Conservation (phyloP, 2,797 vertebrate species). For the Orestias chungarensis region DNA sequence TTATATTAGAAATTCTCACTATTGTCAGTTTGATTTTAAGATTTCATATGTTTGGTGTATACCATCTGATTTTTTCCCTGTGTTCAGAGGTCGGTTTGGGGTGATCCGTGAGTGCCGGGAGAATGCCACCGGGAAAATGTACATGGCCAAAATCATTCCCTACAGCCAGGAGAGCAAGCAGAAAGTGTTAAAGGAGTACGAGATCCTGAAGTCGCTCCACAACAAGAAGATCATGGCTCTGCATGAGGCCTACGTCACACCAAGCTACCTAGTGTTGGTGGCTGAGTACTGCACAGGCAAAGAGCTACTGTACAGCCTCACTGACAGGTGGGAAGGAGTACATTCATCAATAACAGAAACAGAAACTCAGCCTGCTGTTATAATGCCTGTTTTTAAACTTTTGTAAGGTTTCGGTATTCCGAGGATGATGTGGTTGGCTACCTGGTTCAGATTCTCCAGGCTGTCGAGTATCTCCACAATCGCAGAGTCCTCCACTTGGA, state of each 20-base stretch:
- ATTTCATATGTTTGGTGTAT: too few relatives aligned
- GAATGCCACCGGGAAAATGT: conserved; percentile 89
- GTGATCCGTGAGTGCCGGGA: conserved; percentile 92
- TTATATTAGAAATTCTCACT: too few relatives aligned
- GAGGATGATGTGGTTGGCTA: conserved; percentile 93
- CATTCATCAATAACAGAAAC: background rate
- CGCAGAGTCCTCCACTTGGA: conserved; percentile 90
- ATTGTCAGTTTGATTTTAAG: too few relatives aligned
- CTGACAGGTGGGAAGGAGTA: conserved; percentile 75
- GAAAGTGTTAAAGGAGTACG: conserved; percentile 88
- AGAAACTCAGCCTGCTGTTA: background rate
- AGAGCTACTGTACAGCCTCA: conserved; percentile 90
- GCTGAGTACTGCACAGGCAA: conserved; percentile 90
- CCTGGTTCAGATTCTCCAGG: conserved; percentile 91
- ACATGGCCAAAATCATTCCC: conserved; percentile 93
- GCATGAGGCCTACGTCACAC: conserved; percentile 95
- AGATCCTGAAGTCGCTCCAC: conserved; percentile 90
- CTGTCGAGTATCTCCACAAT: conserved; percentile 91
- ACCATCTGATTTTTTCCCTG: background rate
- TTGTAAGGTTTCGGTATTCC: conserved; percentile 90
- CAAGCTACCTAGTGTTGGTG: conserved; percentile 94
- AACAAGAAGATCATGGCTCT: conserved; percentile 90
- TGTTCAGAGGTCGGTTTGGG: conserved; percentile 88
- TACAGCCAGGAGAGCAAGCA: conserved; percentile 87
- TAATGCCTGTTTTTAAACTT: background rate